Conservation (phyloP, 1,140 invertebrate genomes). For the Euglossa dilemma region DNA sequence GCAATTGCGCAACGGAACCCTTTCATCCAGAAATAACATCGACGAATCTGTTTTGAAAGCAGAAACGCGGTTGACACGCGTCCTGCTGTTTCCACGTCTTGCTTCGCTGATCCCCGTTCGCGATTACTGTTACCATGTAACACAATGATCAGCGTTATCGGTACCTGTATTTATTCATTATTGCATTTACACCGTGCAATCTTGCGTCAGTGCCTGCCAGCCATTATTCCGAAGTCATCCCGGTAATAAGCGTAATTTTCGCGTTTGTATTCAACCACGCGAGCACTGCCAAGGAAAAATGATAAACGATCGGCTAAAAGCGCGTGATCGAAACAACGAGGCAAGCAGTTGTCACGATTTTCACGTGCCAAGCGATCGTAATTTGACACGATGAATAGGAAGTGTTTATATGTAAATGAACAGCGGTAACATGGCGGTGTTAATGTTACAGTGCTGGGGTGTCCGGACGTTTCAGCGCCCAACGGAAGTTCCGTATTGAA, state of each 20-base stretch:
- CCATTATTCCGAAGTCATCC: neutral
- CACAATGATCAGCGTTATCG: neutral
- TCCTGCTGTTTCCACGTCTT: neutral
- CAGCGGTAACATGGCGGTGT: neutral
- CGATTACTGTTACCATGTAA: neutral
- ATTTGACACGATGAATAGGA: neutral
- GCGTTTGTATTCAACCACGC: neutral
- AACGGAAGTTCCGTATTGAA: conserved; percentile 76
- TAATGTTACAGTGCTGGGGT: conserved; percentile 73
- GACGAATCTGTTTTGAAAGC: conserved; percentile 4
- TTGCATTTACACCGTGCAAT: neutral
- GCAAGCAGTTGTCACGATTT: too few species aligned
- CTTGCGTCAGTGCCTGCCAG: neutral
- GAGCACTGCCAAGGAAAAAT: neutral
- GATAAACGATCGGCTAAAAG: neutral
- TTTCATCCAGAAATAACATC: conserved; percentile 32
- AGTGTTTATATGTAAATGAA: neutral
- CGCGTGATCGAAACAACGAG: neutral
- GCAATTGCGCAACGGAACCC: conserved; percentile 20
- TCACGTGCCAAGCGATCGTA: neutral
- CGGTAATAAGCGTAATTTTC: neutral
- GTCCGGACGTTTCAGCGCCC: conserved; percentile 73
- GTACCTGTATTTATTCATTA: too few species aligned
- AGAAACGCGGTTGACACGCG: neutral
- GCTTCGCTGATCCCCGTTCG: neutral